A percentile compares a stretch with the other conserved stretches of the same genome.
Evolutionary conservation across 2,797 vertebrate genomes (phyloP).

Genomic region (Craterocephalus amniculus): DNA sequence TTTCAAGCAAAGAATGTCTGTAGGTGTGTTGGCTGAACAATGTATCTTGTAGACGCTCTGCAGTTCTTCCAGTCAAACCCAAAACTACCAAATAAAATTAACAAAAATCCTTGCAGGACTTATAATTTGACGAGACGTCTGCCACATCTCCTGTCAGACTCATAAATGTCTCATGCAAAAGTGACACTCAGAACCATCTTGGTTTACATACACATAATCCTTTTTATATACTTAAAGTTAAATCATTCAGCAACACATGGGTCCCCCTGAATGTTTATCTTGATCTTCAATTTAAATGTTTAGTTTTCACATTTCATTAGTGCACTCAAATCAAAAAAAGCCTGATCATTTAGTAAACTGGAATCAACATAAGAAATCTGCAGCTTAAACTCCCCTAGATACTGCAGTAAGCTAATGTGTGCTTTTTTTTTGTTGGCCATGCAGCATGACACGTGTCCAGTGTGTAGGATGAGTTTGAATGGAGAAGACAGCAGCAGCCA

Average conservation of each 20-base stretch:
- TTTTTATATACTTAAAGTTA: not conserved
- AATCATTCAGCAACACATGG: not conserved
- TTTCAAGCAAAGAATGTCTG: not conserved
- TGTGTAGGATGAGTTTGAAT: constrained; percentile 95
- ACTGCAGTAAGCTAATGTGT: constrained; percentile 21
- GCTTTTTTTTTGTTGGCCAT: constrained; percentile 34
- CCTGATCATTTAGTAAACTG: not conserved
- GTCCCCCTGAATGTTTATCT: not conserved
- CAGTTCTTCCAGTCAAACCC: not conserved
- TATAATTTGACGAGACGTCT: not conserved
- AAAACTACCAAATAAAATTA: not conserved
- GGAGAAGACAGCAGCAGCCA: constrained; percentile 91
- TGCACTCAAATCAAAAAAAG: not conserved
- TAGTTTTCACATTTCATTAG: not conserved
- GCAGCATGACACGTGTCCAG: constrained; percentile 97
- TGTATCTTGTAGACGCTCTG: not conserved
- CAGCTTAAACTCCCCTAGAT: not conserved
- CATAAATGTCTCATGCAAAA: not conserved
- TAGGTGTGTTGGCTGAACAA: no score
- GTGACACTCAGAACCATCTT: not conserved
- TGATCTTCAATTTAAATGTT: not conserved
- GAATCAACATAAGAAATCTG: not conserved
- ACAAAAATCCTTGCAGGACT: not conserved
- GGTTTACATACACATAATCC: not conserved
- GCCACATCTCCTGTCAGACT: not conserved